Evolutionary conservation across 2,797 vertebrate species (phyloP).

Genomic region (Rhodeus uyekii): DNA sequence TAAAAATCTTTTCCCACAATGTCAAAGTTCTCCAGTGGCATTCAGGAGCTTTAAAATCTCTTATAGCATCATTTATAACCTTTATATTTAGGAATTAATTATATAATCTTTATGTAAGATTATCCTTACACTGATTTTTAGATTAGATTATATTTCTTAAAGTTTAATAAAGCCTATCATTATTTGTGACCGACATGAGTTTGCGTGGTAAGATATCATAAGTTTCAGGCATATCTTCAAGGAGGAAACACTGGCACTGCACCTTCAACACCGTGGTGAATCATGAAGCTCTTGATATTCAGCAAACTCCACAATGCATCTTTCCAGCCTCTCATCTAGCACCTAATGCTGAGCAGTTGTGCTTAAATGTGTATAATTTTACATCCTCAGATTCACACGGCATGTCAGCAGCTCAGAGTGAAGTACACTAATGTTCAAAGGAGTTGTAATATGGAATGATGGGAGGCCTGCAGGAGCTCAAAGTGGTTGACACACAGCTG

Average conservation of each 20-base stretch:
- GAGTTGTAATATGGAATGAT: slow-evolving; percentile 79
- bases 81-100: slow-evolving; percentile 7
- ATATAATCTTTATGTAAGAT: neutral
- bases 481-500: slow-evolving; percentile 81
- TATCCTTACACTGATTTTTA: neutral
- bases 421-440: slow-evolving; percentile 82
- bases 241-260: slow-evolving; percentile 46
- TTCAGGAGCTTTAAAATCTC: neutral
- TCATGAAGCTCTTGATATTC: slow-evolving; percentile 63
- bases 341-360: slow-evolving; percentile 70
- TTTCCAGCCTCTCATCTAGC: slow-evolving; percentile 64
- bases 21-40: neutral
- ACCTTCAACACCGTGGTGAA: slow-evolving; percentile 60
- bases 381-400: slow-evolving; percentile 76
- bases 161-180: neutral
- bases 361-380: slow-evolving; percentile 75
- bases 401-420: slow-evolving; percentile 76
- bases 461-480: slow-evolving; percentile 71
- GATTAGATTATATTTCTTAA: neutral
- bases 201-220: slow-evolving; percentile 37
- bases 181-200: slow-evolving; percentile 12
- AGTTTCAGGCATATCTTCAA: slow-evolving; percentile 9
- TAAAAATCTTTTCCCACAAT: neutral
- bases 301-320: slow-evolving; percentile 68
- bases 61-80: neutral